Percentiles rank a stretch among this genome's conserved stretches.
Evolutionary conservation across 2,888 invertebrate species (phyloP).

Genomic region (Alloscopus bannaensis): DNA sequence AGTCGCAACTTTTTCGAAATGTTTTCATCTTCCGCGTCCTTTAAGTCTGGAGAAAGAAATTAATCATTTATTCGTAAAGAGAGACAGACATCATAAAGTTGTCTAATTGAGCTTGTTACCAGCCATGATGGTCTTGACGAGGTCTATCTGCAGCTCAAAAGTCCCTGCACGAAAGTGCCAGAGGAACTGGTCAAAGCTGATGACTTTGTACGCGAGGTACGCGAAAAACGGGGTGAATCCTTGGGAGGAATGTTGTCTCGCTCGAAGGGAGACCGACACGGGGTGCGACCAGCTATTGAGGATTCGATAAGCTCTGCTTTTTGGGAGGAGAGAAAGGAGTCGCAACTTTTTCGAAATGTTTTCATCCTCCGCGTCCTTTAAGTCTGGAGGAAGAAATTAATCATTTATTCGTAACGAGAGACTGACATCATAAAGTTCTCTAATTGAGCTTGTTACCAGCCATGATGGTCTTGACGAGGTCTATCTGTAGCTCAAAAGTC

Average conservation of each 20-base stretch:
- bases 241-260: slow-evolving; percentile 88
- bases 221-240: slow-evolving; percentile 94
- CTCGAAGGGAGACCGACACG: slow-evolving; percentile 85
- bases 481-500: slow-evolving; percentile 90
- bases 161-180: slow-evolving; percentile 90
- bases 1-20: slow-evolving; percentile 84
- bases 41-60: slow-evolving; percentile 69
- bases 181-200: slow-evolving; percentile 86
- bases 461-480: slow-evolving; percentile 89
- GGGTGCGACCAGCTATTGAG: slow-evolving; percentile 87
- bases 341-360: slow-evolving; percentile 84
- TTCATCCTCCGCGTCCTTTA: slow-evolving; percentile 75
- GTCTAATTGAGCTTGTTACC: slow-evolving; percentile 79
- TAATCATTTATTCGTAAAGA: not conserved
- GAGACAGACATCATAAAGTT: not conserved
- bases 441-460: slow-evolving; percentile 78
- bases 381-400: not conserved
- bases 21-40: slow-evolving; percentile 76
- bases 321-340: slow-evolving; percentile 84
- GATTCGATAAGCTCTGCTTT: slow-evolving; percentile 86
- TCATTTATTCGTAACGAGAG: no score
- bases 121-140: slow-evolving; percentile 88
- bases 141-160: slow-evolving; percentile 90
- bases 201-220: slow-evolving; percentile 87
- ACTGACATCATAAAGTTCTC: no score